Evolutionary conservation across 2,113 vertebrate species (phyloP).

Genomic region (Leucopsar rothschildi): DNA sequence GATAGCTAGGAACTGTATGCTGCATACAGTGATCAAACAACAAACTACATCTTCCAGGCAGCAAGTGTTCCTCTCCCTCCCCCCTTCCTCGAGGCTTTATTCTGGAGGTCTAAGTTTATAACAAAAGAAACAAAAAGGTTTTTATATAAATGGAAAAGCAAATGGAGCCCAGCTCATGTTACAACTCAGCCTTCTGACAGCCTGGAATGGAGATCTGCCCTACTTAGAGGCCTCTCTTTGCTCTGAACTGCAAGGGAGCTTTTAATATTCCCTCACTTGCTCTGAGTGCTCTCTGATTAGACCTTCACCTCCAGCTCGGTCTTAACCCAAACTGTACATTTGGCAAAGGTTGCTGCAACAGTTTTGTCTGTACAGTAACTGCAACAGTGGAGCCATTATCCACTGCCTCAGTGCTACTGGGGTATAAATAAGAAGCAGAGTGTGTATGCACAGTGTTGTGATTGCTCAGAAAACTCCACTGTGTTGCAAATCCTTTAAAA

Average conservation of each 20-base stretch:
- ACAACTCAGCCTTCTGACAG: conserved; percentile 66
- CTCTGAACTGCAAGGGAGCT: conserved; percentile 32
- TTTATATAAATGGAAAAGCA: conserved; percentile 67
- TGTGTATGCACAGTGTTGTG: neutral
- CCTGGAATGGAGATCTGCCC: conserved; percentile 38
- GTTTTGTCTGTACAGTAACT: conserved; percentile 2
- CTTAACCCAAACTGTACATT: conserved; percentile 3
- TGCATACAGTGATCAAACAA: neutral
- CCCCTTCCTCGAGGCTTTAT: conserved; percentile 47
- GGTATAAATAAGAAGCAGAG: neutral
- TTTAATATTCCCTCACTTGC: conserved; percentile 37
- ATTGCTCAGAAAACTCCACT: neutral
- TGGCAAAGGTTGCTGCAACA: conserved; percentile 6
- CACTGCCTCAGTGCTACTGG: neutral
- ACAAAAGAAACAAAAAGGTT: conserved; percentile 69
- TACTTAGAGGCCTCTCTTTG: conserved; percentile 50
- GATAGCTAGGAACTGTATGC: neutral
- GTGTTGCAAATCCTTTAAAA: conserved; percentile 21
- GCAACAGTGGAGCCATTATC: conserved; percentile 9
- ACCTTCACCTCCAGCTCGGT: neutral
- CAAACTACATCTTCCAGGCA: conserved; percentile 32
- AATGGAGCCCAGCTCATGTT: conserved; percentile 62
- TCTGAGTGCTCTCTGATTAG: conserved; percentile 46
- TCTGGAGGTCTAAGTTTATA: conserved; percentile 57
- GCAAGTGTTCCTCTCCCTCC: conserved; percentile 1